phyloP scores from a whole-genome alignment of 2,113 vertebrate genomes.

The Prolemur simus region DNA sequence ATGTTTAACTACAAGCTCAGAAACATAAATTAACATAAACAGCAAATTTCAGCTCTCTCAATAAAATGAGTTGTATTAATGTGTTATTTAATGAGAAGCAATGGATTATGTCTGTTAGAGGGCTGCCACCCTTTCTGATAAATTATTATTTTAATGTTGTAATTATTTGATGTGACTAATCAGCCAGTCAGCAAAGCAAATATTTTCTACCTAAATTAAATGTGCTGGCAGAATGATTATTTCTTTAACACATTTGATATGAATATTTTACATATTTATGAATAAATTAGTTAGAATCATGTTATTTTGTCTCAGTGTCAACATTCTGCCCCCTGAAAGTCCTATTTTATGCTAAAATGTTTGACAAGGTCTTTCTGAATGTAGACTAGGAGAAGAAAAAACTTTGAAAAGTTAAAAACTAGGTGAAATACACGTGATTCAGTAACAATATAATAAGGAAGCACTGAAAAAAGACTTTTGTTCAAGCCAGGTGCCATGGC shows the following conservation, averaged over 20 bases:
- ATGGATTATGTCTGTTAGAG: constrained; percentile 58
- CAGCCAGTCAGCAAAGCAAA: constrained; percentile 58
- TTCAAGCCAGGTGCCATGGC: too few species aligned
- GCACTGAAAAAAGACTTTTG: not conserved
- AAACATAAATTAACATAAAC: constrained; percentile 5
- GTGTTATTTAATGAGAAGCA: constrained; percentile 23
- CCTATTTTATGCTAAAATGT: not conserved
- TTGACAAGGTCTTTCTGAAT: constrained; percentile 23
- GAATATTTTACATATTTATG: constrained; percentile 24
- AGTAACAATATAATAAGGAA: not conserved
- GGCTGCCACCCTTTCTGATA: constrained; percentile 40
- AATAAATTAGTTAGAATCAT: constrained; percentile 58
- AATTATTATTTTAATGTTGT: constrained; percentile 68
- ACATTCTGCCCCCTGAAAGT: not conserved
- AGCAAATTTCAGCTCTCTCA: not conserved
- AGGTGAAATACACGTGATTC: not conserved
- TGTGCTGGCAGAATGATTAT: not conserved
- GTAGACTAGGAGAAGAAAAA: not conserved
- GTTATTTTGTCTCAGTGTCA: not conserved
- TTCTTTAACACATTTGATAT: not conserved
- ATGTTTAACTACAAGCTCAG: not conserved
- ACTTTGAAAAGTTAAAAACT: not conserved
- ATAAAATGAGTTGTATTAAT: not conserved
- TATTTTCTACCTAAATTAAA: constrained; percentile 64
- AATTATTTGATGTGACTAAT: constrained; percentile 69